Base-by-base conservation (phyloP, 2,888 invertebrate genomes). In the Drosophila quinaria region DNA sequence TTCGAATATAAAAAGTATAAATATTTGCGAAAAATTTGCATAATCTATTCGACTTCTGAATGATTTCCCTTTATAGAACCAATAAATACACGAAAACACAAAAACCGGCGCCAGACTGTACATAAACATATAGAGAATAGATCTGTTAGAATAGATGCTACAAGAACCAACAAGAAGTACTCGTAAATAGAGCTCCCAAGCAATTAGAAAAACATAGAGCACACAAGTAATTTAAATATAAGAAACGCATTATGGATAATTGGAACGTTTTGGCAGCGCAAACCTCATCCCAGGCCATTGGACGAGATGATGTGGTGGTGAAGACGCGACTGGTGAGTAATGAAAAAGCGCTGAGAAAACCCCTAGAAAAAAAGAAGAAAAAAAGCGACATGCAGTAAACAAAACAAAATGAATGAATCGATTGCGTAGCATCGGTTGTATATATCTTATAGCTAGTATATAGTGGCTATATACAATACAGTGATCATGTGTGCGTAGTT, bases 241-340 rank as follows among this genome's bases (percentile, higher is more conserved):
- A 47, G 37, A 54, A 50, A 71, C 52, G 11, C 60, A 79, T 65
- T 54, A 96, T 96, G 96, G 96, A 96, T 94, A 95, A 95, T 82
- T 96, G 96, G 96, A 95, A 95, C 70, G 95, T 94, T 81, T 92
- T 96, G 90, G 95, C 95, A 81, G 95, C 95, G 82, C 95, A 95
- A 87, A 94, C 94, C 64, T 94, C 94, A 47, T 93, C 95, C 51
- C 94, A 95, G 71, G 96, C 95, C 17, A 95, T 96, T 83, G 95
- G 95, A 65, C 94, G 96, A 79, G 96, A 96, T 93, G 96, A 83
- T 64, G 70, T 78, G 55, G 75, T 71, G 49, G 84, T 87, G 41
- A 92, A 91, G 74, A 92, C 92, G 70, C 90, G 91, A 80, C 79
- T 92, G 89, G 92, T 92, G 72, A 92, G 92, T 91, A 58, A 37